These are phyloP conservation scores for Brachionus calyciflorus DNA, from an alignment of 1,140 invertebrate genomes.

Conservation along the genomic window DNA sequence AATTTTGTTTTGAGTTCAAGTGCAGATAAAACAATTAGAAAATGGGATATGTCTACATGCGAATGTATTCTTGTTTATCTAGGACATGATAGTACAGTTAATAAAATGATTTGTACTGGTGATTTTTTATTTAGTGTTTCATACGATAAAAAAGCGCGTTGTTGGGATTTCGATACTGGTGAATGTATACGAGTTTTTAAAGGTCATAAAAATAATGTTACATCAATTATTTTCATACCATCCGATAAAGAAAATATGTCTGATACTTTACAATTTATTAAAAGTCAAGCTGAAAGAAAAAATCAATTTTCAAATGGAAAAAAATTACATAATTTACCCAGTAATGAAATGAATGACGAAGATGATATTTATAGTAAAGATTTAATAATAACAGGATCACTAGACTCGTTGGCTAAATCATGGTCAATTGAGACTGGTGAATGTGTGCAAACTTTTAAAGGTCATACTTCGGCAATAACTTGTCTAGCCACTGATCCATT, in stretches of 20 bases:
- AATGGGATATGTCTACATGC: conserved; percentile 65
- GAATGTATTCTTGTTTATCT: conserved; percentile 61
- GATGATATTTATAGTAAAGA: conserved; percentile 53
- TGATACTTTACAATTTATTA: conserved; percentile 23
- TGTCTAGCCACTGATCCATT: conserved; percentile 61
- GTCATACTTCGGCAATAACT: conserved; percentile 62
- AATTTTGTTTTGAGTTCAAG: conserved; percentile 64
- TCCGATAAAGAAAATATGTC: conserved; percentile 52
- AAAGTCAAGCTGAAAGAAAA: conserved; percentile 7
- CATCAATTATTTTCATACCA: conserved; percentile 63
- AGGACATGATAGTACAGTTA: conserved; percentile 63
- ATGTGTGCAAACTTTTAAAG: conserved; percentile 60
- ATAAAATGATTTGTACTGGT: conserved; percentile 63
- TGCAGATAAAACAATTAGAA: conserved; percentile 64
- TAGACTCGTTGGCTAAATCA: conserved; percentile 61
- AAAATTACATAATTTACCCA: conserved; percentile 48
- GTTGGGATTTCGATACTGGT: conserved; percentile 63
- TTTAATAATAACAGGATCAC: conserved; percentile 63
- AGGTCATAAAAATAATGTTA: conserved; percentile 64
- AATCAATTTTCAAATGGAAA: background rate
- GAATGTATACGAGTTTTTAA: conserved; percentile 59
- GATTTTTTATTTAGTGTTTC: conserved; percentile 64
- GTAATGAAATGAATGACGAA: background rate
- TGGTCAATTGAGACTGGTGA: conserved; percentile 63
- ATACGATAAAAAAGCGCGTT: conserved; percentile 63